Evolutionary conservation across 2,888 invertebrate genomes (phyloP).

Genomic region (Amiota minor): DNA sequence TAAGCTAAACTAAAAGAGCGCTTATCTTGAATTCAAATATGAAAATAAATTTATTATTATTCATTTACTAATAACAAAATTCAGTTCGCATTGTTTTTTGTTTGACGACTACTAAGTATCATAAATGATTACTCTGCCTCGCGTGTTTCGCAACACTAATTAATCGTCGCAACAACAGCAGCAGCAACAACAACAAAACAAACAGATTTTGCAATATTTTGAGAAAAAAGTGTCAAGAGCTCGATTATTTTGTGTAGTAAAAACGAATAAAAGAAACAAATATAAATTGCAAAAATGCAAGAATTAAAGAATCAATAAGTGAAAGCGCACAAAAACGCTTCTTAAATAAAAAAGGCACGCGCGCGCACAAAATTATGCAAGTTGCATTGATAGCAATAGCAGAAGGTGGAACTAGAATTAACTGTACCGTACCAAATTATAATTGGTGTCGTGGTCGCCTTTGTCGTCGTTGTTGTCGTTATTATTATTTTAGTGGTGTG

Average conservation of each 20-base stretch:
- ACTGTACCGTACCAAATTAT: slow-evolving; percentile 55
- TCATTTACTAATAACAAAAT: too few species aligned
- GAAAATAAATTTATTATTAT: too few species aligned
- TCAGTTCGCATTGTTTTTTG: too few species aligned
- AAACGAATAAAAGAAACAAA: background rate
- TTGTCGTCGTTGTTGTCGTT: slow-evolving; percentile 26
- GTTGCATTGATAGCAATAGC: slow-evolving; percentile 49
- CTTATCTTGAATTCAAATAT: too few species aligned
- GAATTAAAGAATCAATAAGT: background rate
- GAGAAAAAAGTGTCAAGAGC: background rate
- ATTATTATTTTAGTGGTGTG: slow-evolving; percentile 16
- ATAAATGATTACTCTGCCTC: too few species aligned
- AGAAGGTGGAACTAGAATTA: slow-evolving; percentile 36
- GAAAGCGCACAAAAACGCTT: background rate
- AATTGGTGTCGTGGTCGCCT: slow-evolving; percentile 23
- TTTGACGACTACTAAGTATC: too few species aligned
- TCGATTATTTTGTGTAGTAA: background rate
- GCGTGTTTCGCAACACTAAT: too few species aligned
- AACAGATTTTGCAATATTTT: slow-evolving; percentile 8
- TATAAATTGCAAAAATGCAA: background rate
- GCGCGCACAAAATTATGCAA: slow-evolving; percentile 58
- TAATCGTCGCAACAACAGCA: too few species aligned
- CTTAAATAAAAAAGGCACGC: background rate
- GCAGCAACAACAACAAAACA: slow-evolving; percentile 3
- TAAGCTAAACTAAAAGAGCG: too few species aligned